These are phyloP conservation scores for Tauraco erythrolophus DNA, from an alignment of 2,113 vertebrate genomes.

Conservation along the genomic window DNA sequence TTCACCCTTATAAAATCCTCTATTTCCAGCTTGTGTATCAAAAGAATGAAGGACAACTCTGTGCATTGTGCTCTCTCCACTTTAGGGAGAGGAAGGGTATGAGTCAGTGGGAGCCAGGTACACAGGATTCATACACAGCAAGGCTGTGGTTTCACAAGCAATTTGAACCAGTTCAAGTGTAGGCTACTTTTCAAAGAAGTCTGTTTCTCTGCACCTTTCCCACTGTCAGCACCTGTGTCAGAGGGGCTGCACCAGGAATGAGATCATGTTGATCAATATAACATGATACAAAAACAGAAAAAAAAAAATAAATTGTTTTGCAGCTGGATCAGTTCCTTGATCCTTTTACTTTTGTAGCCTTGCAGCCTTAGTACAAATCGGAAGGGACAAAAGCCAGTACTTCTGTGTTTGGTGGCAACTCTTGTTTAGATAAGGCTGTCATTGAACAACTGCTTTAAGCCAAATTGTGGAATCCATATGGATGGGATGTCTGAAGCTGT, in stretches of 20 bases:
- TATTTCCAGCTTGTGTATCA: neutral
- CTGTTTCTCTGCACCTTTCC: neutral
- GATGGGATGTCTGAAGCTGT: neutral
- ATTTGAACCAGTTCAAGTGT: neutral
- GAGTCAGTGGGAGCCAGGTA: neutral
- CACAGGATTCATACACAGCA: neutral
- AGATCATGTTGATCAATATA: neutral
- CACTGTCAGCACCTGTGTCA: neutral
- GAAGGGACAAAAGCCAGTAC: neutral
- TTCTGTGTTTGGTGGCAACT: neutral
- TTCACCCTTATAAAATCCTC: neutral
- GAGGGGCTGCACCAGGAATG: neutral
- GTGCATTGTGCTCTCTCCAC: neutral
- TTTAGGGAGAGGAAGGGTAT: neutral
- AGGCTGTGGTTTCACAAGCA: neutral
- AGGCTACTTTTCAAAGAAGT: neutral
- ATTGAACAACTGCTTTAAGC: neutral
- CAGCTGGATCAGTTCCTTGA: neutral
- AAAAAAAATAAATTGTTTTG: neutral
- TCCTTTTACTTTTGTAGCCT: neutral
- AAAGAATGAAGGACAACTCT: neutral
- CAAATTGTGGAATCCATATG: neutral
- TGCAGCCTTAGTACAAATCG: neutral
- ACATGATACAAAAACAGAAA: accelerated
- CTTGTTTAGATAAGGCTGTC: neutral